These are phyloP conservation scores for Eretmochelys imbricata DNA, from an alignment of 2,113 vertebrate species.

Conservation along the genomic window DNA sequence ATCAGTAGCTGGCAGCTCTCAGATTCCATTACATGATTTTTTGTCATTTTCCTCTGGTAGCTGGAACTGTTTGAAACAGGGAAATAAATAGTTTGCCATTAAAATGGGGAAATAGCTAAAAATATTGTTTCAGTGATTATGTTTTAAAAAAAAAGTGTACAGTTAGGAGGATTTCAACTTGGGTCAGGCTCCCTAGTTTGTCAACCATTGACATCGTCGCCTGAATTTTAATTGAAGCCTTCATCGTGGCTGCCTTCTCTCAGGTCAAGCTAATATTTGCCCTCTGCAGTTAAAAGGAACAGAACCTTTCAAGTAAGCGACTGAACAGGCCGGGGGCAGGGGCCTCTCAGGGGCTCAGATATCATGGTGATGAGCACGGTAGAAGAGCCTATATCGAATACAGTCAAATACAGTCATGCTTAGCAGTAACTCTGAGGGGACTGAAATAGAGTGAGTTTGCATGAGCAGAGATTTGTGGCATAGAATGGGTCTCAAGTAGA, in stretches of 20 bases:
- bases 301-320: background rate
- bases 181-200: constrained; percentile 35
- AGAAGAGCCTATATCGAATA: background rate
- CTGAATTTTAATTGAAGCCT: constrained; percentile 54
- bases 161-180: constrained; percentile 24
- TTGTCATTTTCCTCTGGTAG: constrained; percentile 59
- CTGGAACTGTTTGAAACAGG: constrained; percentile 24
- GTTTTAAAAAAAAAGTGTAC: constrained; percentile 1
- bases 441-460: accelerated
- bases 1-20: constrained; percentile 36
- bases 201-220: constrained; percentile 48
- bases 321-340: background rate
- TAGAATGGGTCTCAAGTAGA: background rate
- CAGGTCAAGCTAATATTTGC: background rate
- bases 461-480: background rate
- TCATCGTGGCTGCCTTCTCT: constrained; percentile 2
- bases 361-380: background rate
- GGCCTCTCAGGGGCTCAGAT: background rate
- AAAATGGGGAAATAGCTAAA: constrained; percentile 43
- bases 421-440: background rate
- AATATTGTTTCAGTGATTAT: constrained; percentile 13
- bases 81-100: constrained; percentile 61
- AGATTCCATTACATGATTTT: constrained; percentile 37
- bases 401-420: background rate
- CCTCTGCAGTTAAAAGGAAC: background rate